phyloP scores from a whole-genome alignment of 2,113 vertebrate species.

The Caranx melampygus region DNA sequence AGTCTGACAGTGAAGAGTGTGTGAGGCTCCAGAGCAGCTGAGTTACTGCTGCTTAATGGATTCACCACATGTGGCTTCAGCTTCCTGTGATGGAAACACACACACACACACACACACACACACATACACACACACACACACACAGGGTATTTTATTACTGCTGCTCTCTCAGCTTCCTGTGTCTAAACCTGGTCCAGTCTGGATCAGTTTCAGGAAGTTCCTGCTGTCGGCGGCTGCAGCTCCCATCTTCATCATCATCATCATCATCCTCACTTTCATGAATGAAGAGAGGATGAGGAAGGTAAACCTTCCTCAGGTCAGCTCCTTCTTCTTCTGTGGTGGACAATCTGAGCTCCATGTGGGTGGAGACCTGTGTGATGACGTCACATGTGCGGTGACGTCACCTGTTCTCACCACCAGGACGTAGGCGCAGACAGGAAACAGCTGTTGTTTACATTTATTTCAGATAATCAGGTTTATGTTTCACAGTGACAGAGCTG shows the following conservation, averaged over 20 bases:
- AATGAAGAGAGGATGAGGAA: too few species aligned
- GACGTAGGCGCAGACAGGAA: background rate
- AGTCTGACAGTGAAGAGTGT: too few species aligned
- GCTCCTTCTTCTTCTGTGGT: too few species aligned
- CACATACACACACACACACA: background rate
- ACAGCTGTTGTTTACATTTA: background rate
- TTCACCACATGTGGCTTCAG: constrained; percentile 33
- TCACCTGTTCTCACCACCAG: too few species aligned
- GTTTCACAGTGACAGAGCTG: constrained; percentile 1
- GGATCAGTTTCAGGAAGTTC: background rate
- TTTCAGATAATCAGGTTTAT: background rate
- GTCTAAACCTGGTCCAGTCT: background rate
- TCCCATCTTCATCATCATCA: background rate
- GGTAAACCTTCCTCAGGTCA: too few species aligned
- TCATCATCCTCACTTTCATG: too few species aligned
- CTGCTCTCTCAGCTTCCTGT: constrained; percentile 9
- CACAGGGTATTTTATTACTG: background rate
- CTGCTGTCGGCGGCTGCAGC: background rate
- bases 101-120: background rate
- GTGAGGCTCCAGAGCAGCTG: too few species aligned
- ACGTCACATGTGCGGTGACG: too few species aligned
- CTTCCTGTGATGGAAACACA: constrained; percentile 32
- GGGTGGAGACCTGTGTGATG: too few species aligned
- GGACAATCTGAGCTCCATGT: too few species aligned
- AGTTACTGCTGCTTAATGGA: constrained; percentile 5